phyloP scores from a whole-genome alignment of 1,140 invertebrate genomes.

The Phthorimaea operculella region DNA sequence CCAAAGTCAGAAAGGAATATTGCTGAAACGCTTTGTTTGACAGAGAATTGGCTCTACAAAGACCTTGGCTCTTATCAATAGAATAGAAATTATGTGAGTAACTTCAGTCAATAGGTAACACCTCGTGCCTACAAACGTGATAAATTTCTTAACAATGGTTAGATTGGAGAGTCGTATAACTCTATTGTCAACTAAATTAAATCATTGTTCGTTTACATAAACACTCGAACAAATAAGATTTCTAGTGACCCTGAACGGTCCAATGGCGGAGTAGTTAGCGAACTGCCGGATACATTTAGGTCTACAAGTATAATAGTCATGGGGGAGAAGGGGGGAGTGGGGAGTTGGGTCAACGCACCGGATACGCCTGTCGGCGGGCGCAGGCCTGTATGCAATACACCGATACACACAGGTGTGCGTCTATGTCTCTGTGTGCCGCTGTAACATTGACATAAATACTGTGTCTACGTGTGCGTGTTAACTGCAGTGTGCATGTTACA shows the following conservation, averaged over 20 bases:
- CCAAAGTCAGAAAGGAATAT: no score
- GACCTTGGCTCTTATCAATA: no score
- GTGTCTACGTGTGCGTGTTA: constrained; percentile 22
- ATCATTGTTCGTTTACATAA: constrained; percentile 10
- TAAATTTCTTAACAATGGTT: no score
- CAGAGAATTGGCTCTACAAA: no score
- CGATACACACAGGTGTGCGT: constrained; percentile 45
- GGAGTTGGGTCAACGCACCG: constrained; percentile 56
- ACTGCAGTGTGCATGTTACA: constrained; percentile 13
- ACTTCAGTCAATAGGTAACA: no score
- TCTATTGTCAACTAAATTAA: constrained; percentile 15
- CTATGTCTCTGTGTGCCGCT: constrained; percentile 21
- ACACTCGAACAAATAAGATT: constrained; percentile 22
- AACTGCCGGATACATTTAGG: constrained; percentile 21
- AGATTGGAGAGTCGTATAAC: constrained; percentile 7
- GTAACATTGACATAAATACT: constrained; percentile 64
- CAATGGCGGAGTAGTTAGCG: constrained; percentile 26
- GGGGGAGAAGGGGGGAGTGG: constrained; percentile 15
- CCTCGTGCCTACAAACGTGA: no score
- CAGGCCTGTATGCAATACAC: constrained; percentile 27
- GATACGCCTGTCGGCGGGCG: constrained; percentile 52
- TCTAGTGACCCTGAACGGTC: constrained; percentile 28
- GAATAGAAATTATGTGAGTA: no score
- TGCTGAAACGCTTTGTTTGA: no score
- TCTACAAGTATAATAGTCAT: constrained; percentile 17